Evolutionary conservation across 2,888 invertebrate species (phyloP), one percentile per base, ranked within the genome.

Genomic region (Phorcus lineatus): DNA sequence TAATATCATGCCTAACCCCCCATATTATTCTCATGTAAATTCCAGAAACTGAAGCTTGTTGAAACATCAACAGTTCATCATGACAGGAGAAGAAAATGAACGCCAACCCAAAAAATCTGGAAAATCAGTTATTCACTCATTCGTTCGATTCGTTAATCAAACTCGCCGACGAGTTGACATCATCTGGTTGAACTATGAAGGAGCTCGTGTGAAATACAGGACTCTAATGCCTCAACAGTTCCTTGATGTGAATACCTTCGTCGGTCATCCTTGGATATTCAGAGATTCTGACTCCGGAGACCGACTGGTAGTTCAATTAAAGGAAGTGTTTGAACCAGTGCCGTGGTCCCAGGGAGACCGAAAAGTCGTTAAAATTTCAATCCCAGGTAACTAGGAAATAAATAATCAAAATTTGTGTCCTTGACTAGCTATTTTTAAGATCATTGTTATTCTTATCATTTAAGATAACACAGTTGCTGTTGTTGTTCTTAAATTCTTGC

Each of bases 211-310:
- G 1, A 94, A 94, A 77, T 96, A 96, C 90, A 94, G 94, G 88
- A 94, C 94, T 0, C 90, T 97, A n/a, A 90, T 92, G 0, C 94
- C 95, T 0, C 93, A 93, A 0, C 93, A 94, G 4, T 94, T 92
- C 88, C 94, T 95, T 77, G 95, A 96, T 88, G 94, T 97, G 0
- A 96, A 96, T 88, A 96, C 97, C 0, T 97, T 94, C 91, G 95
- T 95, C 17, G 95, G 96, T 0, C 97, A 97, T 93, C 96, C 96
- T 0, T 97, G 97, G 97, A 95, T 97, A 83, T 97, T 97, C 90
- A 94, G 95, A 0, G 96, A 97, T 91, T 93, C 94, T 0, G 92
- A 94, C 0, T 96, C 96, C 0, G 95, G 95, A 75, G 96, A 96
- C 88, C 94, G 95, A 55, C 93, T 95, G 92, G 94, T 95, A 11